phyloP scores from a whole-genome alignment of 2,797 vertebrate genomes.

The Xiphorhynchus erythropygius region DNA sequence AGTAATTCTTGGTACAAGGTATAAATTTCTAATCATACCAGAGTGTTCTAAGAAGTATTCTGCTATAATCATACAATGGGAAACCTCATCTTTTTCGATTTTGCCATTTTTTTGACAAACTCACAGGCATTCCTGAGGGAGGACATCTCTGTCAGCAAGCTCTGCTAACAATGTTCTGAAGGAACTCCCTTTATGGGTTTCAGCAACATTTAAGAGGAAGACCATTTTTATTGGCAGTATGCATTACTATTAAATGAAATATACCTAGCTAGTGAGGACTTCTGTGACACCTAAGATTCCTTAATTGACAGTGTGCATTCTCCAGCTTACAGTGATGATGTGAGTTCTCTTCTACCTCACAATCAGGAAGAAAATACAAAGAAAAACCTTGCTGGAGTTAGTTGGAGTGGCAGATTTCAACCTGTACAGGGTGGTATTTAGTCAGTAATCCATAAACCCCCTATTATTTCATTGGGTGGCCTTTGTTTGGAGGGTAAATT shows the following conservation, averaged over 20 bases:
- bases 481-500: background rate
- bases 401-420: background rate
- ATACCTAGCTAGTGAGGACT: background rate
- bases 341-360: background rate
- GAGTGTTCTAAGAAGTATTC: background rate
- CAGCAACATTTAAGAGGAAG: background rate
- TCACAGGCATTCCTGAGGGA: background rate
- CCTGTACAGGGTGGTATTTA: background rate
- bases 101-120: background rate
- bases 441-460: background rate
- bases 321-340: background rate
- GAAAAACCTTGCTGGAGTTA: background rate
- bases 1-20: background rate
- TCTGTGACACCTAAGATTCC: background rate
- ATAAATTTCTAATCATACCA: background rate
- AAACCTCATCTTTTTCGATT: background rate
- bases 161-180: background rate
- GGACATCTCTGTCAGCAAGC: background rate
- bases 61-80: background rate
- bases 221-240: background rate
- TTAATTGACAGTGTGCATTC: rapidly evolving
- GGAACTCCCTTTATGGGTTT: background rate
- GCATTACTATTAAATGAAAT: background rate
- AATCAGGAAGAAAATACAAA: background rate
- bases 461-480: background rate